These are phyloP conservation scores for Argya squamiceps DNA, from an alignment of 2,797 vertebrate genomes.

Conservation along the genomic window DNA sequence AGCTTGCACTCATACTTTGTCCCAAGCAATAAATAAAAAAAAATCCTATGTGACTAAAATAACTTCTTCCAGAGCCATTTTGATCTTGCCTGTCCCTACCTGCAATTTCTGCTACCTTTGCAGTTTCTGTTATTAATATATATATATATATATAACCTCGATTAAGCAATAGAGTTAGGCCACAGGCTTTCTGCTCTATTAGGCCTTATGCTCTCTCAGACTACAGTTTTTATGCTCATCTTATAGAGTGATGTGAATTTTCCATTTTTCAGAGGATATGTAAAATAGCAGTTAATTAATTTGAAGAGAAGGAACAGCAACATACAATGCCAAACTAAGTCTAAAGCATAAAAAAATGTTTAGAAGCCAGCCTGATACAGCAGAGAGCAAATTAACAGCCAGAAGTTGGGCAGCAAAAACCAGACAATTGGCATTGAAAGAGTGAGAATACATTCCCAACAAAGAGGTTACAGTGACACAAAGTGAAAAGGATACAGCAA, in stretches of 20 bases:
- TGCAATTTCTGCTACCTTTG: slow-evolving; percentile 18
- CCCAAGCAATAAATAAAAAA: slow-evolving; percentile 43
- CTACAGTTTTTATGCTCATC: neutral
- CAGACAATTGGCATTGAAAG: neutral
- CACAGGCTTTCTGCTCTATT: neutral
- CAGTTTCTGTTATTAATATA: slow-evolving; percentile 22
- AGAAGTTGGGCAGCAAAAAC: neutral
- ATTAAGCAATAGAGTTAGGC: slow-evolving; percentile 22
- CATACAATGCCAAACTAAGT: neutral
- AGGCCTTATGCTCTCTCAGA: neutral
- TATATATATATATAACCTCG: neutral
- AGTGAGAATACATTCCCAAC: accelerated
- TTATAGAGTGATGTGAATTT: neutral
- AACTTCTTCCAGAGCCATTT: slow-evolving; percentile 36
- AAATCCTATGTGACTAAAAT: slow-evolving; percentile 28
- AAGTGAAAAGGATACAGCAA: neutral
- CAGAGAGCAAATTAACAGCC: neutral
- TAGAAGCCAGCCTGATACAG: neutral
- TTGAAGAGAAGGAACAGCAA: neutral
- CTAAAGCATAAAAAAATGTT: neutral
- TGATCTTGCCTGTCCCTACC: slow-evolving; percentile 26
- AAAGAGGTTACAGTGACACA: neutral
- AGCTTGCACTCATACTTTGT: slow-evolving; percentile 64
- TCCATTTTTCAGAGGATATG: neutral
- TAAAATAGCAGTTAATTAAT: neutral